Base-by-base conservation (phyloP, 2,113 vertebrate species). In the Pachycephala philippinensis region DNA sequence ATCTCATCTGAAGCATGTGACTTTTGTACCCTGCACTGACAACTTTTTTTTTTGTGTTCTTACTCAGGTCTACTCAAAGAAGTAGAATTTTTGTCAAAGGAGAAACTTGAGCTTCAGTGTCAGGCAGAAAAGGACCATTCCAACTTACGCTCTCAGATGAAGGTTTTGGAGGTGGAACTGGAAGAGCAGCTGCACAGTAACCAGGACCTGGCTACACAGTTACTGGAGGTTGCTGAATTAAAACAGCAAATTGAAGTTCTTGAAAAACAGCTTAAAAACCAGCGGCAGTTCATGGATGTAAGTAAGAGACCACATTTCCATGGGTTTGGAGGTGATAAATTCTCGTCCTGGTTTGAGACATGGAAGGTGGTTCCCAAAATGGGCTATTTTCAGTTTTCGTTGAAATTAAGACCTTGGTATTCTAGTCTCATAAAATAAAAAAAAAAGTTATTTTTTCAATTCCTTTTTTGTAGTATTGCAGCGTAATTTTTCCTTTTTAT, bases 281-380 rank as follows among this genome's bases (percentile, higher is more conserved):
- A 99, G 90, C 97, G 99, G 2, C 99, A 99, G 61, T 99, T 99
- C 93, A 99, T 99, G 93, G 99, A 99, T 50, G 99, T 99, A 86
- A 98, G 97, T 22, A 45, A 70, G 22, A 39, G 15, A 27, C 8
- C 6, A 2, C 7, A 1, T 24, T 79, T 37, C 42, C 19, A 4
- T 52, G 31, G 20, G 6, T 65, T 85, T 82, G 57, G 59, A 50
- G 10, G 33, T n/a, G 57, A 37, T 50, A 53, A 75, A 30, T 82
- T 70, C 5, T 75, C 1, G 0, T 72, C 6, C 6, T 65, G 13
- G 9, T 57, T 84, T 68, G 56, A 35, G 30, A 49, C 20, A 39
- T 59, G 44, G 37, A 65, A 90, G 13, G 24, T 75, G 20, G 16
- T 57, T 60, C 40, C 59, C 60, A 61, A 83, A 83, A 61, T 21